Base-by-base conservation (phyloP, 2,113 vertebrate species). In the Mugil cephalus region DNA sequence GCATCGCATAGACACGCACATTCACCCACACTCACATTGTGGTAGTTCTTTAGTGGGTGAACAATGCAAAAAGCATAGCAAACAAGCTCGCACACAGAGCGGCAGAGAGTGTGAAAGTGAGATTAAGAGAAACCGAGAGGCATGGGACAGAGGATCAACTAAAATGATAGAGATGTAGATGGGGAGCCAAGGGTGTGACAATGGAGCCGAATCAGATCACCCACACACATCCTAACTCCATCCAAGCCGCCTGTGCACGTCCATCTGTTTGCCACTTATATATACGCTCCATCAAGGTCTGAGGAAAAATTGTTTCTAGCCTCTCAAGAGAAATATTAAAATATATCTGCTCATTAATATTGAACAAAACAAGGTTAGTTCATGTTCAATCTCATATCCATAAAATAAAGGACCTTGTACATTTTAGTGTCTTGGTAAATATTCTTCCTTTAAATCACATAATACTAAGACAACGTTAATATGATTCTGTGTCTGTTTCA, bases 191-290 rank as follows among this genome's bases (percentile, higher is more conserved):
- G 47, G 70, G 54, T 62, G 56, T 62, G 62, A 82, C 52, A 84
- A 80, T 52, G 50, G 54, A 17, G 53, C 60, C 50, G 63, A 84
- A 77, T 73, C 34, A 63, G 65, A 85, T 52, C 78, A 75, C 81
- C 59, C 81, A 76, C 74, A 59, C 68, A 83, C 7, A 8, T 77
- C 64, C 48, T 40, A 56, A 77, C 74, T 69, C 70, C 56, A 51
- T 35, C 52, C 65, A 54, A 74, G 19, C 55, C 7, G 52, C 45
- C 36, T 74, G 53, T 18, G 51, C 39, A 38, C 24, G 53, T 65
- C 84, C 82, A 88, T 83, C 85, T 88, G 82, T 67, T 80, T 17
- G 70, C 7, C 43, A 35, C 62, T 46, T 48, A 53, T 17, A 71
- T 54, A 34, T 10, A 52, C 8, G 7, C n/a, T 65, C 19, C 34